Evolutionary conservation across 2,888 invertebrate species (phyloP).

Genomic region (Acrobasis suavella): DNA sequence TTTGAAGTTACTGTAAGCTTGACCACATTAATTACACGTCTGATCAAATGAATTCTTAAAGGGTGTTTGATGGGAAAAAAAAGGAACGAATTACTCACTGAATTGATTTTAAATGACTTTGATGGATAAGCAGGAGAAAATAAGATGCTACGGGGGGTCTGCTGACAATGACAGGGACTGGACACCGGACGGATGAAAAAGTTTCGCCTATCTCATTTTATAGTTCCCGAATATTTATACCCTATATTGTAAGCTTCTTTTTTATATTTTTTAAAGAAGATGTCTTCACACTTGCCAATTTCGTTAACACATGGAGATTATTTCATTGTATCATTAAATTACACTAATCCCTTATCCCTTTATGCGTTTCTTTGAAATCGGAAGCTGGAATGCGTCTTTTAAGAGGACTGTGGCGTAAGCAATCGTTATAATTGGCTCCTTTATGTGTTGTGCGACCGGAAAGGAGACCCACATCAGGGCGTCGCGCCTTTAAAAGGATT

Average conservation of each 20-base stretch:
- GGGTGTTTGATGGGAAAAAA: slow-evolving; percentile 28
- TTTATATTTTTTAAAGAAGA: background rate
- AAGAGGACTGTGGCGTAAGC: slow-evolving; percentile 52
- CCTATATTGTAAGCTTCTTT: slow-evolving; percentile 1
- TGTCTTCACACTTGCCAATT: slow-evolving; percentile 35
- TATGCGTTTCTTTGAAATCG: slow-evolving; percentile 70
- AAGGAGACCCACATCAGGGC: slow-evolving; percentile 71
- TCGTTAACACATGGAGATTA: slow-evolving; percentile 37
- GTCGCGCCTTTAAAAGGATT: slow-evolving; percentile 70
- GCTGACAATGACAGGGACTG: slow-evolving; percentile 59
- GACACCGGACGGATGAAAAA: slow-evolving; percentile 50
- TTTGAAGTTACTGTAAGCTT: slow-evolving; percentile 25
- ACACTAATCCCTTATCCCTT: slow-evolving; percentile 65
- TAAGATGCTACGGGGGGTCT: slow-evolving; percentile 66
- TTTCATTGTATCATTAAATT: slow-evolving; percentile 55
- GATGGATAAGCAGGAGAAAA: slow-evolving; percentile 50
- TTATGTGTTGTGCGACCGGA: slow-evolving; percentile 67
- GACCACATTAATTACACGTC: slow-evolving; percentile 18
- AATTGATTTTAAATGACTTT: slow-evolving; percentile 49
- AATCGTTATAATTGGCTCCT: slow-evolving; percentile 75
- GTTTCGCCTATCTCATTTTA: slow-evolving; percentile 40
- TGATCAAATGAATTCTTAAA: slow-evolving; percentile 29
- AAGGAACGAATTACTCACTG: slow-evolving; percentile 36
- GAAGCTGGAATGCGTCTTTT: slow-evolving; percentile 67
- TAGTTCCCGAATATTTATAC: slow-evolving; percentile 43